Conservation (phyloP, 2,888 invertebrate species). For the Drosophila nigricruria region DNA sequence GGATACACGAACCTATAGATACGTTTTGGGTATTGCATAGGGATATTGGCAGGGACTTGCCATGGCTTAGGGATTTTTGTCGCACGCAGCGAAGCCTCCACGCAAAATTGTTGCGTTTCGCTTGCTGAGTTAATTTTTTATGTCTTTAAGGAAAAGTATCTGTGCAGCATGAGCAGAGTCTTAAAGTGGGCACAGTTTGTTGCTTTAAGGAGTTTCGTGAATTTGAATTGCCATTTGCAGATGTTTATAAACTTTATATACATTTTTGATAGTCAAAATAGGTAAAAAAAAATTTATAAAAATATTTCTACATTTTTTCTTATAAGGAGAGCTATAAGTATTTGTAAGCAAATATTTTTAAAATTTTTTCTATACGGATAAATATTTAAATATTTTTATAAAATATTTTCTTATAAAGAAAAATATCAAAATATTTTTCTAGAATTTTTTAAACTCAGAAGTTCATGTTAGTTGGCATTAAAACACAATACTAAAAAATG, state of each 20-base stretch:
- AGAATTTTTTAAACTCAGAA: too few species aligned
- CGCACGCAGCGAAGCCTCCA: constrained; percentile 30
- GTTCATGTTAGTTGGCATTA: too few species aligned
- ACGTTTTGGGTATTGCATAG: constrained; percentile 1
- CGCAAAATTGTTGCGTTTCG: constrained; percentile 3
- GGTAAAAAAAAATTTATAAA: too few species aligned
- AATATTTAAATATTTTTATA: neutral
- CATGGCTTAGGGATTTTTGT: constrained; percentile 15
- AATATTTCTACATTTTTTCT: neutral
- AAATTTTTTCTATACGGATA: too few species aligned
- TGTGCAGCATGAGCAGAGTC: neutral
- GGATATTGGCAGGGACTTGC: neutral
- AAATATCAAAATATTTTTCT: too few species aligned
- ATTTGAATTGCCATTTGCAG: too few species aligned
- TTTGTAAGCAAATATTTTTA: too few species aligned
- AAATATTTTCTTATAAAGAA: too few species aligned
- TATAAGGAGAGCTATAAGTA: too few species aligned
- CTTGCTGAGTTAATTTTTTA: constrained; percentile 58
- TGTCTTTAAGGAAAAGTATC: constrained; percentile 22
- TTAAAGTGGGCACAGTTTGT: neutral
- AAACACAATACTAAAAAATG: too few species aligned
- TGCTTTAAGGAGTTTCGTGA: neutral
- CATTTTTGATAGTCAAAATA: too few species aligned
- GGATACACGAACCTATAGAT: constrained; percentile 14
- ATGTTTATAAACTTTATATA: too few species aligned